Percentiles rank a stretch among this genome's conserved stretches.
These are phyloP conservation scores for Brachycybe producta DNA, from an alignment of 2,888 invertebrate genomes.

Conservation along the genomic window DNA sequence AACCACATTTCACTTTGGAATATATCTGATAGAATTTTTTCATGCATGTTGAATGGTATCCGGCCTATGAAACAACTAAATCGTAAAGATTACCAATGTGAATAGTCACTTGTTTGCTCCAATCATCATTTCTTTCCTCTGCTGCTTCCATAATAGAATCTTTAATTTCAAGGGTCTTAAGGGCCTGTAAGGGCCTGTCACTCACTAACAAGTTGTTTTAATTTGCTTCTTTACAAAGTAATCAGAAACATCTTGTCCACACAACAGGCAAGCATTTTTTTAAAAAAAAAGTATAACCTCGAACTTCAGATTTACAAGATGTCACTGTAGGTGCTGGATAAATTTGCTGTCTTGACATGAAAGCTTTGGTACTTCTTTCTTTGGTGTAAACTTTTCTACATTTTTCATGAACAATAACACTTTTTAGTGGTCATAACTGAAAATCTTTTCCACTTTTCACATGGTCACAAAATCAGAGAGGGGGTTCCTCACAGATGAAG, in stretches of 20 bases:
- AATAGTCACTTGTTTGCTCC: not conserved
- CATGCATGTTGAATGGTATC: no score
- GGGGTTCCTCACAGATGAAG: no score
- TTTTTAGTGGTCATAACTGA: not conserved
- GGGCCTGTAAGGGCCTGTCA: not conserved
- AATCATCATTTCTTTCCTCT: not conserved
- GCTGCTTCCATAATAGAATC: not conserved
- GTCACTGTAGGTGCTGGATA: not conserved
- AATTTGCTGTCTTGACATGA: not conserved
- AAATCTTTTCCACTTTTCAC: not conserved
- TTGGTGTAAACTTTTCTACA: not conserved
- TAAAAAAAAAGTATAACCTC: not conserved
- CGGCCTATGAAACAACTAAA: no score
- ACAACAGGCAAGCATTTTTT: not conserved
- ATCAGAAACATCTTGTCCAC: not conserved
- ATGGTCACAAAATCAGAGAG: no score
- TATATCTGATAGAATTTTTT: no score
- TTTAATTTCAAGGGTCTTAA: not conserved
- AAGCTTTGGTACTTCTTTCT: not conserved
- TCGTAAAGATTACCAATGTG: not conserved
- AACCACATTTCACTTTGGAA: not conserved
- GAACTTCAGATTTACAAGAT: no score
- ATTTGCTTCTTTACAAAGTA: not conserved
- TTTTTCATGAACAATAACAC: not conserved
- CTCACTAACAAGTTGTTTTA: not conserved